Evolutionary conservation across 2,888 invertebrate genomes (phyloP).

Genomic region (Aethes cnicana): DNA sequence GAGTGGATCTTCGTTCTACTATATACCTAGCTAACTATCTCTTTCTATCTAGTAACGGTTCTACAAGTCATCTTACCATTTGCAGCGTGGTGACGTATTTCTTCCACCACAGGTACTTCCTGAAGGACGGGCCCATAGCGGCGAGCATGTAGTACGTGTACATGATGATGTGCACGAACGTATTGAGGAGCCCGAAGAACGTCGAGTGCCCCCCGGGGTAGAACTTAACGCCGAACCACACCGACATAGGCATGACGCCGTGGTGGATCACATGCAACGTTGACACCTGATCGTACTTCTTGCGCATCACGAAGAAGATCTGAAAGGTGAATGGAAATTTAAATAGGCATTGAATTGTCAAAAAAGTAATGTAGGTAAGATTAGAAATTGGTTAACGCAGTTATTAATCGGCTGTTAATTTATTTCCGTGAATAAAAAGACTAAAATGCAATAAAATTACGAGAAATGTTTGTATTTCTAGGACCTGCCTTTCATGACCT

Average conservation of each 20-base stretch:
- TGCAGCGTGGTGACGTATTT: slow-evolving; percentile 95
- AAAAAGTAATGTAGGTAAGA: no score
- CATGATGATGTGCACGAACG: slow-evolving; percentile 98
- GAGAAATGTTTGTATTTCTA: no score
- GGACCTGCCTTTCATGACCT: no score
- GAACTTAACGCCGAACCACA: slow-evolving; percentile 98
- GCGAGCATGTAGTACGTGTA: slow-evolving; percentile 96
- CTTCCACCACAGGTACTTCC: slow-evolving; percentile 97
- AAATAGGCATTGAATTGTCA: no score
- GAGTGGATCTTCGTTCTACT: no score
- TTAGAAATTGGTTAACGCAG: no score
- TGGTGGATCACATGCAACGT: slow-evolving; percentile 98
- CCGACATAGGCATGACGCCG: slow-evolving; percentile 98
- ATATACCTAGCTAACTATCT: no score
- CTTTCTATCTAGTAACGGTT: no score
- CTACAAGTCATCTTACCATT: slow-evolving; percentile 87
- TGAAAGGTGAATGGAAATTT: no score
- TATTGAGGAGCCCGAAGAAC: slow-evolving; percentile 96
- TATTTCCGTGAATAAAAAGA: no score
- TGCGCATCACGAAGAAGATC: slow-evolving; percentile 97
- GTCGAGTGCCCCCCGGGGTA: slow-evolving; percentile 98
- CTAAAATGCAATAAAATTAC: no score
- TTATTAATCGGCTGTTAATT: no score
- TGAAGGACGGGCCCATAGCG: slow-evolving; percentile 93
- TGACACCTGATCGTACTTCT: slow-evolving; percentile 96